Percentiles rank a stretch among this genome's conserved stretches.
These are phyloP conservation scores for Lynx canadensis DNA, from an alignment of 2,113 vertebrate species.

Conservation along the genomic window DNA sequence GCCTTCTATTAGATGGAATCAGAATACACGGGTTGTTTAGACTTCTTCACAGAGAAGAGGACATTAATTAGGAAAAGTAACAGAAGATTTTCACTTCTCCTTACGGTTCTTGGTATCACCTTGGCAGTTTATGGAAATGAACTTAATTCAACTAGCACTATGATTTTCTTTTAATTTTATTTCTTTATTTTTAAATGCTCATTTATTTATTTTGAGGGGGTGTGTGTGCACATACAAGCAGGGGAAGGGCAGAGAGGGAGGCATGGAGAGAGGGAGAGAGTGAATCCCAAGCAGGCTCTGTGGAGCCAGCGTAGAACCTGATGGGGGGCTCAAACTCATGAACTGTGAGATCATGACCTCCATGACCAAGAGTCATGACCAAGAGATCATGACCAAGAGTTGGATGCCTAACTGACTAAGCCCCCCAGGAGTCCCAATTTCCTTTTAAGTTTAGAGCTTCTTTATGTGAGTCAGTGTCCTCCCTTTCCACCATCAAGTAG, in stretches of 20 bases:
- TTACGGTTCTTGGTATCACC: background rate
- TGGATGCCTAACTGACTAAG: too few species aligned
- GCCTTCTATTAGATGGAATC: background rate
- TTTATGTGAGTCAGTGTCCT: background rate
- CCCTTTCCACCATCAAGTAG: background rate
- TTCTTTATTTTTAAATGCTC: too few species aligned
- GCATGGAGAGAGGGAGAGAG: too few species aligned
- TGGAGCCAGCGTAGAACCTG: too few species aligned
- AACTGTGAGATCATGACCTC: too few species aligned
- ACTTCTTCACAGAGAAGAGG: background rate
- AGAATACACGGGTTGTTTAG: background rate
- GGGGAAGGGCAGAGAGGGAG: too few species aligned
- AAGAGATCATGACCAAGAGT: too few species aligned
- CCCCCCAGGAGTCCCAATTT: background rate
- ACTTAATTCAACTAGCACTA: background rate
- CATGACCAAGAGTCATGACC: too few species aligned
- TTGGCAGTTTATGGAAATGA: background rate
- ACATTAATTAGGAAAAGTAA: background rate
- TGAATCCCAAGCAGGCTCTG: too few species aligned
- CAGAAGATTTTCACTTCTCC: background rate
- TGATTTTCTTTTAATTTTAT: background rate
- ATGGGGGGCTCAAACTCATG: too few species aligned
- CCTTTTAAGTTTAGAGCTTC: background rate
- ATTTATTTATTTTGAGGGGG: too few species aligned
- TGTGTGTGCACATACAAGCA: too few species aligned